A percentile compares a stretch with the other conserved stretches of the same genome.
Conservation (phyloP, 2,797 vertebrate genomes). For the Serranus cabrilla region DNA sequence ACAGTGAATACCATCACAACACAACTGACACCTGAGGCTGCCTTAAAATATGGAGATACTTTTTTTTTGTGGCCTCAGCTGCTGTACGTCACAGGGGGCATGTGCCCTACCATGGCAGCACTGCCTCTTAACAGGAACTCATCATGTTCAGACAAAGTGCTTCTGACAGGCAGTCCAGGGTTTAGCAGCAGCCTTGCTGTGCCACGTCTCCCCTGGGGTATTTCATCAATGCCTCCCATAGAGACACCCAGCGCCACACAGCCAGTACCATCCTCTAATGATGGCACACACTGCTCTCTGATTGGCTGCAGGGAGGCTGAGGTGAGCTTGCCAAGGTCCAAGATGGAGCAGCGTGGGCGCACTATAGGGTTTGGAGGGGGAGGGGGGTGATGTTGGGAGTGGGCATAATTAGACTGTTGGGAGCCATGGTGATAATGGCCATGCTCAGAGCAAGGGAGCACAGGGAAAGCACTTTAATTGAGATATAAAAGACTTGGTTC, state of each 20-base stretch:
- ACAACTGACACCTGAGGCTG: slow-evolving; percentile 23
- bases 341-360: slow-evolving; percentile 68
- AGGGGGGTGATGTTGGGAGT: slow-evolving; percentile 56
- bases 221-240: slow-evolving; percentile 77
- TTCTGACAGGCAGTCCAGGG: slow-evolving; percentile 72
- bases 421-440: slow-evolving; percentile 85
- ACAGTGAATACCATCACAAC: slow-evolving; percentile 31
- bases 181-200: slow-evolving; percentile 72
- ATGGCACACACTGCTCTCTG: slow-evolving; percentile 62
- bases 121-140: slow-evolving; percentile 64
- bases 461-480: slow-evolving; percentile 86
- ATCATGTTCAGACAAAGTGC: slow-evolving; percentile 73
- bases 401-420: slow-evolving; percentile 85
- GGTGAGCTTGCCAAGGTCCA: slow-evolving; percentile 76
- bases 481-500: slow-evolving; percentile 83
- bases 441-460: slow-evolving; percentile 73
- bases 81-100: slow-evolving; percentile 31
- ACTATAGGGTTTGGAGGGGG: slow-evolving; percentile 43
- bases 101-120: slow-evolving; percentile 28
- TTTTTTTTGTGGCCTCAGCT: slow-evolving; percentile 28
- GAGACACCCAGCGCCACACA: slow-evolving; percentile 61
- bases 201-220: slow-evolving; percentile 67
- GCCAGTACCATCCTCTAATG: slow-evolving; percentile 68
- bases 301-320: slow-evolving; percentile 76
- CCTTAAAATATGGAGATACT: slow-evolving; percentile 48